Evolutionary conservation across 1,140 invertebrate genomes (phyloP).

Genomic region (Drosophila dunni): DNA sequence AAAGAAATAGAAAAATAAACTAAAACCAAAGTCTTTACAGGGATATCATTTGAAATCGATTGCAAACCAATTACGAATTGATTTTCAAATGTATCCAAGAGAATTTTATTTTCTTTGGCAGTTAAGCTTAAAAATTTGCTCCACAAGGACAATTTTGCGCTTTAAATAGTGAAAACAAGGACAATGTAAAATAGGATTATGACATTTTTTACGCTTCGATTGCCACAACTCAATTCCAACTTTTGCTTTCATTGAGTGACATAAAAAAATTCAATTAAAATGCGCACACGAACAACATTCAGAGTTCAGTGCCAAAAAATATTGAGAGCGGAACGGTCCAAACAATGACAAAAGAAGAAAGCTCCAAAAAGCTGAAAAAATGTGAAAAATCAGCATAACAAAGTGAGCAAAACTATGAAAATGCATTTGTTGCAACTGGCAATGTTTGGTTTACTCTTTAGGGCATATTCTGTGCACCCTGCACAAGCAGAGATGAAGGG

Average conservation of each 20-base stretch:
- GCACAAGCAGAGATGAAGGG: background rate
- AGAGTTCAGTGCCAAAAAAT: constrained; percentile 56
- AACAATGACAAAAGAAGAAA: constrained; percentile 35
- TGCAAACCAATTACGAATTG: constrained; percentile 70
- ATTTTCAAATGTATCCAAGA: constrained; percentile 47
- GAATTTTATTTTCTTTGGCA: constrained; percentile 23
- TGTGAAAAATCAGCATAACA: constrained; percentile 77
- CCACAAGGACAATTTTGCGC: constrained; percentile 8
- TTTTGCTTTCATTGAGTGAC: constrained; percentile 75
- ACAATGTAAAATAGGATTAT: constrained; percentile 53
- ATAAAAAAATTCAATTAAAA: constrained; percentile 83
- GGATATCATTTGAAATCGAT: constrained; percentile 71
- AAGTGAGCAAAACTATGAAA: constrained; percentile 69
- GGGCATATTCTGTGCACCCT: background rate
- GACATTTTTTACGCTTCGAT: constrained; percentile 71
- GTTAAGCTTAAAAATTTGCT: background rate
- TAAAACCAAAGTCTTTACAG: background rate
- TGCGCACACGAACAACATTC: constrained; percentile 62
- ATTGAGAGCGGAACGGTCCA: constrained; percentile 65
- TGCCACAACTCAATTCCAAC: constrained; percentile 67
- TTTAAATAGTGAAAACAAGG: background rate
- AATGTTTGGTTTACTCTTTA: constrained; percentile 46
- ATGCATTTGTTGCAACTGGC: constrained; percentile 57
- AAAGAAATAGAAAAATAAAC: constrained; percentile 2
- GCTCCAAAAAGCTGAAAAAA: constrained; percentile 35